Conservation (phyloP, 1,140 invertebrate species). For the Caenorhabditis elegans region WBcel235 BX284605.5:9079001-9079500, state of each 20-base stretch:
- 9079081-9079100: neutral
- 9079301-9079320: neutral
- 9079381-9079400: neutral
- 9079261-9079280: neutral
- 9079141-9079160: neutral
- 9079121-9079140: neutral
- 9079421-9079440: neutral
- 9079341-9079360: neutral
- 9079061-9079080: neutral
- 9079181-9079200: neutral
- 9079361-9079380: constrained; percentile 1
- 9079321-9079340: neutral
- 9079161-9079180: neutral
- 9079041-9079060: neutral
- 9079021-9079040: neutral
- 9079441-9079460: neutral
- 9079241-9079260: neutral
- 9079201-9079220: neutral
- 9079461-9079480: too few species aligned
- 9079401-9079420: neutral
- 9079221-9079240: neutral
- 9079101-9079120: neutral
- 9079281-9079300: neutral
- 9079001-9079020: neutral
- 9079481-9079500: too few species aligned